Conservation (phyloP, 1,140 invertebrate genomes). For the Drosophila sechellia region DNA sequence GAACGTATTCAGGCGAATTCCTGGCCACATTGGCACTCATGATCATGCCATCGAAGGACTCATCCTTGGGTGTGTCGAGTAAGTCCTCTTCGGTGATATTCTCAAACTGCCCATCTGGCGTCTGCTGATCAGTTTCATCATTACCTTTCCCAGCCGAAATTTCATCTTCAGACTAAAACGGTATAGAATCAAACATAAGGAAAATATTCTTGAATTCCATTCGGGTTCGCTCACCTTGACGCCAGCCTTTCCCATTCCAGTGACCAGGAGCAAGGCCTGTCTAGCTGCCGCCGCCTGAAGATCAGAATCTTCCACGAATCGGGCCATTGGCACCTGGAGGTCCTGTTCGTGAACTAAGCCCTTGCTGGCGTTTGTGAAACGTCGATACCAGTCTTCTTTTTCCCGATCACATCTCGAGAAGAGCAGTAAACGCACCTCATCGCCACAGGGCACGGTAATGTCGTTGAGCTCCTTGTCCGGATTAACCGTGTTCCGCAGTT, state of each 20-base stretch:
- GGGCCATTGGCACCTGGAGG: conserved; percentile 65
- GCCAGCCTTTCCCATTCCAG: conserved; percentile 11
- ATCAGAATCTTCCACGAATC: conserved; percentile 71
- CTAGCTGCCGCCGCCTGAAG: conserved; percentile 67
- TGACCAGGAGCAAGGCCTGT: conserved; percentile 51
- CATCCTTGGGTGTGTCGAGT: conserved; percentile 33
- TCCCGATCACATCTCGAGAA: conserved; percentile 93
- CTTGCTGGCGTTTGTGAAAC: conserved; percentile 72
- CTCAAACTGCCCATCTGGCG: conserved; percentile 51
- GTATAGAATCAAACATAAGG: background rate
- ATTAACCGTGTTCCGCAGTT: conserved; percentile 58
- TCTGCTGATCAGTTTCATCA: conserved; percentile 42
- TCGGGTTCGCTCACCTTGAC: conserved; percentile 7
- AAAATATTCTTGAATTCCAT: no score
- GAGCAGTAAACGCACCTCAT: conserved; percentile 86
- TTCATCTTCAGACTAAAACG: conserved; percentile 22
- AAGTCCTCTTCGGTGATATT: conserved; percentile 45
- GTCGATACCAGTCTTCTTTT: conserved; percentile 93
- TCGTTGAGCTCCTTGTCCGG: conserved; percentile 72
- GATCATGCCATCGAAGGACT: conserved; percentile 69
- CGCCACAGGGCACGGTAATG: conserved; percentile 71
- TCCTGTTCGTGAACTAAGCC: conserved; percentile 74
- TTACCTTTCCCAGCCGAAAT: background rate
- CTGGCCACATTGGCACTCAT: conserved; percentile 74
- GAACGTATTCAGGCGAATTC: conserved; percentile 70